Evolutionary conservation across 1,140 invertebrate species (phyloP), one percentile per base, ranked within the genome.

Genomic region (Ceratoteleas bidentatus): DNA sequence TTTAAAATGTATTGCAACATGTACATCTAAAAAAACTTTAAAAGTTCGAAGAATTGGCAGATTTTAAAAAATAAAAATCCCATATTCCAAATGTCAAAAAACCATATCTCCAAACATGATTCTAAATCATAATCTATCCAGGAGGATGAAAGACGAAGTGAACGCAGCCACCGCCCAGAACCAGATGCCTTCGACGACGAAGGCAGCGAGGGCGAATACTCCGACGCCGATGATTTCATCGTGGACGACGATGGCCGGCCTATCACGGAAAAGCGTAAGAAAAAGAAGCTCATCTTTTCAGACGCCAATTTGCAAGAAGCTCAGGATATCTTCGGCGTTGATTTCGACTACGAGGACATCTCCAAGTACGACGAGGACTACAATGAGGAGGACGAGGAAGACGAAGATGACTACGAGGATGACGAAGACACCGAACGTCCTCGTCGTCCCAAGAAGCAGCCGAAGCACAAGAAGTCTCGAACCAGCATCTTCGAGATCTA

Each of bases 311-410:
- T 83, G 32, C 98, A 99, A 94, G 98, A 99, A 92, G 99, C 99
- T 60, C 98, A 99, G 91, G 99, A 99, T 88, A 99, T 99, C 82
- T 99, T 99, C 91, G 99, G 99, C 65, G 98, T 99, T 15, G 97
- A 99, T 89, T 99, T 99, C 92, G 98, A 99, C 90, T 99, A 96
- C 90, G 97, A 98, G 79, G 98, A 99, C 84, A 98, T 99, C 92
- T 95, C 95, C 34, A 96, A 97, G 87, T 97, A 96, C 90, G 97
- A 97, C 6, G 96, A 97, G 65, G 95, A 96, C 76, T 96, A 97
- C 8, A 32, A 8, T 86, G 96, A 98, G 73, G 96, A 96, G 53
- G 95, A 95, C 10, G 94, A 95, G 8, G 95, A 96, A n/a, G n/a
- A n/a, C 6, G 95, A 97, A 60, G 92, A 94, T 70, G 94, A 96